Evolutionary conservation across 1,140 invertebrate species (phyloP), one percentile per base, ranked within the genome.

Genomic region (Aphelinus certus): DNA sequence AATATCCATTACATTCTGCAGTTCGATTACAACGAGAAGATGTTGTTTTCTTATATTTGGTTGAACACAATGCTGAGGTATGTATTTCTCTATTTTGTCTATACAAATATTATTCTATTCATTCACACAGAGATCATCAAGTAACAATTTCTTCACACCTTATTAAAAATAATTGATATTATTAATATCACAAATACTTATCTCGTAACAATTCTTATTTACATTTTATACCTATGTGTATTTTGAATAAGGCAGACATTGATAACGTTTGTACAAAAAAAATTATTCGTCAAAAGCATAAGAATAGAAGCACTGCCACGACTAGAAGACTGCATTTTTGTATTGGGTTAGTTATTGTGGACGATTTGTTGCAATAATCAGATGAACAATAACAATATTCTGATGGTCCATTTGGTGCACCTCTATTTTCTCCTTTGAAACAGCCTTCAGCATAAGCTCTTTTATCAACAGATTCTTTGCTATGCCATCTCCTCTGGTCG

Each of bases 11-110:
- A 5, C 97, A 98, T 87, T 93, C 94, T 42, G 96, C 97, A 51
- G 95, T 98, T 4, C 86, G 94, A 75, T 89, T 97, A 2, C 88
- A 93, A 82, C 87, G 97, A 43, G 97, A 98, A 83, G 97, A 99
- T 86, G 97, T 98, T 5, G 95, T 98, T 0, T 97, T 97, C 86
- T 89, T 98, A 9, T 98, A 95, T 83, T 90, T 98, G 48, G 93
- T 97, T 60, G 97, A 99, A 86, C 95, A 95, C 87, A 93, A 94
- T 82, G 89, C 92, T 45, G 92, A 94, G 91, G 96, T 98, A 86
- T 92, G 92, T 91, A 71, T 63, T 78, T 71, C 76, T 57, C 75
- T 71, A 60, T 67, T 70, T 43, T 66, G 5, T 71, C 26, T 60
- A 45, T 47, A 63, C 45, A 53, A 49, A 69, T 56, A 58, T 51